A percentile compares a stretch with the other conserved stretches of the same genome.
phyloP scores from a whole-genome alignment of 2,113 vertebrate species.

The Vulpes lagopus region DNA sequence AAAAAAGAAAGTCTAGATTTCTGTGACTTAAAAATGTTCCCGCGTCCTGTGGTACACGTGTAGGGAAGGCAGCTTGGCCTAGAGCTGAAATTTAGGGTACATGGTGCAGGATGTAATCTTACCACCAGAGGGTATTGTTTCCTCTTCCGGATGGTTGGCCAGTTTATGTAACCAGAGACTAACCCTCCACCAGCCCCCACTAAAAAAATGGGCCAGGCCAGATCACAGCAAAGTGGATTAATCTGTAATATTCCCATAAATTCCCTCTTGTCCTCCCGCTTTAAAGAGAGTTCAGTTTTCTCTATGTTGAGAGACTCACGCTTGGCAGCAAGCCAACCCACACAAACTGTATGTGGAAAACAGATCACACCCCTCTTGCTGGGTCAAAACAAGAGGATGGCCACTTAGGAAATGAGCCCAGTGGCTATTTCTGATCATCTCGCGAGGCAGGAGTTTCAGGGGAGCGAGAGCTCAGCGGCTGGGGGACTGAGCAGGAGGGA shows the following conservation, averaged over 20 bases:
- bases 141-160: not conserved
- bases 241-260: conserved; percentile 46
- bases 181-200: not conserved
- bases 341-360: not conserved
- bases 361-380: not conserved
- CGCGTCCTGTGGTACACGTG: not conserved
- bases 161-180: conserved; percentile 35
- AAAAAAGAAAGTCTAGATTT: not conserved
- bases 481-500: not conserved
- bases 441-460: not conserved
- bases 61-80: not conserved
- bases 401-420: not conserved
- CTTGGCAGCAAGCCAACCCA: not conserved
- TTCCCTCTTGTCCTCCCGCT: conserved; percentile 1
- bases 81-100: not conserved
- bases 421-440: not conserved
- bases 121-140: conserved; percentile 72
- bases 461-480: not conserved
- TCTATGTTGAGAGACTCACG: not conserved
- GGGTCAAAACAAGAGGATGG: not conserved
- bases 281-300: conserved; percentile 31
- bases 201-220: conserved; percentile 46
- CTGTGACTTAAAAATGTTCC: not conserved
- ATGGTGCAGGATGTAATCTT: not conserved
- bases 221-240: conserved; percentile 7